These are phyloP conservation scores for Heliconius cydno DNA, from an alignment of 2,888 invertebrate species.

Conservation along the genomic window DNA sequence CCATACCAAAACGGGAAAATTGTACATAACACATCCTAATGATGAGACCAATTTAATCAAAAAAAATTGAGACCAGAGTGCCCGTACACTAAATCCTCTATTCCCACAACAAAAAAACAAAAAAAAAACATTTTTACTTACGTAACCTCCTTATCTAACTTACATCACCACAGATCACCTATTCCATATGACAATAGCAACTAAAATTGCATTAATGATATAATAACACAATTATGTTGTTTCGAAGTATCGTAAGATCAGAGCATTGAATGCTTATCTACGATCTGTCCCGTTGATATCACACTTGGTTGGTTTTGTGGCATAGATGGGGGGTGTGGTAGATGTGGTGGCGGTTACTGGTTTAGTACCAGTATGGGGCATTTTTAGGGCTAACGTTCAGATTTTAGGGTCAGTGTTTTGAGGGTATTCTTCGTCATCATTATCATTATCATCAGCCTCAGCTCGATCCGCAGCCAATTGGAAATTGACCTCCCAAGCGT, in stretches of 20 bases:
- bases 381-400: background rate
- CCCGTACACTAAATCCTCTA: background rate
- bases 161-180: constrained; percentile 17
- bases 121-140: background rate
- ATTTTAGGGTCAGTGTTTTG: background rate
- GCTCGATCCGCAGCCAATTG: too few species aligned
- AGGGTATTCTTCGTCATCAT: too few species aligned
- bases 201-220: constrained; percentile 54
- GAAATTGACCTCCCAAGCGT: too few species aligned
- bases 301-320: constrained; percentile 62
- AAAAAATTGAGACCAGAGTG: background rate
- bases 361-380: background rate
- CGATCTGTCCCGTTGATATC: constrained; percentile 62
- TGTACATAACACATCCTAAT: too few species aligned
- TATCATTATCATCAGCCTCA: too few species aligned
- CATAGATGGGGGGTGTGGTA: constrained; percentile 12
- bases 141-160: background rate
- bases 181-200: constrained; percentile 37
- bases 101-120: background rate
- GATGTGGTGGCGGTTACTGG: background rate
- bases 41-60: too few species aligned
- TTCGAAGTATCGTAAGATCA: constrained; percentile 43
- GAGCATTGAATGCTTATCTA: constrained; percentile 49
- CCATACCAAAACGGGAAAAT: background rate
- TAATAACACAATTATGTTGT: constrained; percentile 55